Base-by-base conservation (phyloP, 2,797 vertebrate genomes). In the Toxotes lorentzi region DNA sequence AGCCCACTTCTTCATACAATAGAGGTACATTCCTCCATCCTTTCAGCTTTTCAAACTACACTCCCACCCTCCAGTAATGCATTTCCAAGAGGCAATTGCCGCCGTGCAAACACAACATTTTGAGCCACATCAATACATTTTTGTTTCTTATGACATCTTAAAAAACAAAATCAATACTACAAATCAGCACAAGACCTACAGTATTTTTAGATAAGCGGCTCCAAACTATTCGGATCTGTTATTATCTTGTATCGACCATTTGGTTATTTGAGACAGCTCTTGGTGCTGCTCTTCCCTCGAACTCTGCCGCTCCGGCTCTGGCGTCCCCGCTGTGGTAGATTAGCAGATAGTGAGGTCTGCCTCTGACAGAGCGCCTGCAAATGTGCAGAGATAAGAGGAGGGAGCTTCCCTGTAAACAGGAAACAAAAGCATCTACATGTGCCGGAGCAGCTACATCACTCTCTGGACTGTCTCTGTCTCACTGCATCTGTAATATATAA, bases 351-450 rank as follows among this genome's bases (percentile, higher is more conserved):
- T 10, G 73, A 73, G 72, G 53, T 70, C 61, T 48, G 62, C 70
- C 13, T 79, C 61, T 74, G 67, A 85, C 79, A 38, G 73, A 81
- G 59, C 59, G 79, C 76, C 88, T 89, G 84, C 71, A 78, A 60
- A 85, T 77, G 66, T 73, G 56, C 41, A 32, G 41, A 72, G 82
- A 90, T 83, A 73, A 91, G 85, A 73, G 24, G 56, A 67, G 34
- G 62, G 45, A 78, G 67, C 24, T 41, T 27, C 54, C 32, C 9
- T 32, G 32, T 70, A 60, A 83, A 73, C 73, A 34, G 17, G 61
- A 60, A 72, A 67, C 62, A 56, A 77, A 81, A 48, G 60, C 50
- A 64, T 43, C 51, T 14, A 12, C 0, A 13, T 66, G 48, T 21
- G 50, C 21, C 23, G 43, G 7, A 47, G 73, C 53, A 65, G 63